Base-by-base conservation (phyloP, 2,113 vertebrate species). In the Leiothrix lutea region DNA sequence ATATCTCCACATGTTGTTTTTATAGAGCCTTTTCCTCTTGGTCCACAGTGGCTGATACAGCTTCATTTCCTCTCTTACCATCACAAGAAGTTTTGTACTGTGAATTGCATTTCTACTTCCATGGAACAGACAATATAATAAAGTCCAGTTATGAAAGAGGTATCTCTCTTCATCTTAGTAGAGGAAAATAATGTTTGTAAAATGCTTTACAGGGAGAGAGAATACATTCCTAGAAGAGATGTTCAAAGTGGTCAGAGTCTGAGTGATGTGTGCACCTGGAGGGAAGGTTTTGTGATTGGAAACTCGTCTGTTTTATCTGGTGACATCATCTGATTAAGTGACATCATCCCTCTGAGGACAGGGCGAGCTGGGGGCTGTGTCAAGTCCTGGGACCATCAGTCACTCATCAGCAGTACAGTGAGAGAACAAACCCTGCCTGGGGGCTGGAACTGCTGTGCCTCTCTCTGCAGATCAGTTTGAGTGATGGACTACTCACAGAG, bases 351-450 rank as follows among this genome's bases (percentile, higher is more conserved):
- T 73, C 24, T 54, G 29, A 33, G 20, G 38, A 31, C 36, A 13
- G 50, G 48, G 25, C 0, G 5, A 60, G 69, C 50, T 47, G 81
- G 58, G 54, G 64, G 50, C 66, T 44, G 1, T 35, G 19, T 24
- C 42, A 56, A 44, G 12, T 20, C 31, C 56, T 45, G 67, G 51
- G 44, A 83, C 25, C 72, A n/a, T 36, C 57, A 36, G 38, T 35
- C 51, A 24, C 77, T 82, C 2, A 0, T 19, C 40, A 91, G 65
- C 38, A 64, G 3, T 14, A 4, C 0, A 1, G 20, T 4, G 0
- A 67, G 36, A 80, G 61, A 82, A 38, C 51, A 79, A 62, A 61
- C 44, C 12, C 47, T 78, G 42, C 13, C 74, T 1, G 3, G 2
- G 5, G 73, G 18, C 66, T 75, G 71, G 44, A 84, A 64, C 50